Percentiles rank a stretch among this genome's conserved stretches.
Conservation (phyloP, 92 coral and sea anemone genomes). For the Phenganax subtilis region DNA sequence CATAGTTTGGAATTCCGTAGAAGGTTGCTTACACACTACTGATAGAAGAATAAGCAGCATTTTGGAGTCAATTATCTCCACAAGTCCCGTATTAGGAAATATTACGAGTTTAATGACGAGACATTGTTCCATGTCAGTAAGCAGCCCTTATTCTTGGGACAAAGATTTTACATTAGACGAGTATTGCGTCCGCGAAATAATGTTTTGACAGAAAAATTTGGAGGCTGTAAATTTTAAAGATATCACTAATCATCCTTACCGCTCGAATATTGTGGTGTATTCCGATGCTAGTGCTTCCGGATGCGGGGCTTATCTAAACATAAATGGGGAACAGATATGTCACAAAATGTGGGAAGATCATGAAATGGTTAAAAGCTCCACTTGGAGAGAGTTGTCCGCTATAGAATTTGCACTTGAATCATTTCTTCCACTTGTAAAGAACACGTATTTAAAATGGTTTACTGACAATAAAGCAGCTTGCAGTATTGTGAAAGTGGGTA, state of each 20-base stretch:
- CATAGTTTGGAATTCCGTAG: slow-evolving; percentile 45
- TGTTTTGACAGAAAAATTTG: slow-evolving; percentile 38
- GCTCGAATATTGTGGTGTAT: too few relatives aligned
- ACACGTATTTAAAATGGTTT: slow-evolving; percentile 38
- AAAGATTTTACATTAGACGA: slow-evolving; percentile 34
- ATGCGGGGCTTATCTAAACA: too few relatives aligned
- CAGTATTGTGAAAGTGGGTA: background rate
- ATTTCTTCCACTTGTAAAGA: too few relatives aligned
- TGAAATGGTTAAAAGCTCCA: too few relatives aligned
- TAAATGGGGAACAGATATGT: too few relatives aligned
- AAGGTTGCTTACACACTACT: slow-evolving; percentile 33
- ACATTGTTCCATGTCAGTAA: slow-evolving; percentile 47
- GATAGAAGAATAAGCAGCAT: slow-evolving; percentile 43
- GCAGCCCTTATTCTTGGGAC: slow-evolving; percentile 40
- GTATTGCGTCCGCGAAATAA: slow-evolving; percentile 39
- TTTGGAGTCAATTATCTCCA: slow-evolving; percentile 41
- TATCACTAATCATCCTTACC: too few relatives aligned
- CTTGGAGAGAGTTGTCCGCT: too few relatives aligned
- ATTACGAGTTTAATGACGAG: slow-evolving; percentile 48
- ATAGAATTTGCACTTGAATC: too few relatives aligned
- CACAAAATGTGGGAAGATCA: too few relatives aligned
- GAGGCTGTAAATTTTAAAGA: background rate
- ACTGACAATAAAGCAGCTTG: slow-evolving; percentile 15
- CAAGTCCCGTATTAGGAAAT: slow-evolving; percentile 46
- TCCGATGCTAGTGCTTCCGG: too few relatives aligned